Percentiles rank a stretch among this genome's conserved stretches.
These are phyloP conservation scores for Pseudomyrmex concolor DNA, from an alignment of 1,140 invertebrate species.

Conservation along the genomic window DNA sequence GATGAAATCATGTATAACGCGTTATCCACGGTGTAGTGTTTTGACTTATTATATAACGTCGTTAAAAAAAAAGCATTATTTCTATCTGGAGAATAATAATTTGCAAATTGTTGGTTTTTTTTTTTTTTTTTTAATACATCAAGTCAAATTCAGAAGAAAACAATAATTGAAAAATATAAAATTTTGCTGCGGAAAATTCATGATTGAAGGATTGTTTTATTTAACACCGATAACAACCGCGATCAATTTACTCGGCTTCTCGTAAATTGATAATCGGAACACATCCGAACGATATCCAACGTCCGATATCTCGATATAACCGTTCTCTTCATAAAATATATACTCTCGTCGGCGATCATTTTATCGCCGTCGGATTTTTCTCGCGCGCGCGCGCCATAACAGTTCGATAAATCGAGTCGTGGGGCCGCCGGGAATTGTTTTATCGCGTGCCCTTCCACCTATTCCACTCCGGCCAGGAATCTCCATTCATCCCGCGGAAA, in stretches of 20 bases:
- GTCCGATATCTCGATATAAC: background rate
- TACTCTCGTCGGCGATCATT: slow-evolving; percentile 37
- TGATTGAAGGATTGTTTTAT: no score
- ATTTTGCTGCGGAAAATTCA: no score
- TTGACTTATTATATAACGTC: background rate
- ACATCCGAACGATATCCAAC: background rate
- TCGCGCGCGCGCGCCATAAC: slow-evolving; percentile 29
- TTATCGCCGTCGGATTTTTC: slow-evolving; percentile 40
- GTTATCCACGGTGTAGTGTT: background rate
- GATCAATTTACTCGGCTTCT: no score
- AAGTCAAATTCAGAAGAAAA: no score
- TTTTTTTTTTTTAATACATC: no score
- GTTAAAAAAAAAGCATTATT: background rate
- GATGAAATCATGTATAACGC: no score
- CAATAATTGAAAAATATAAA: no score
- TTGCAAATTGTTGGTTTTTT: no score
- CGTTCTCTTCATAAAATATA: slow-evolving; percentile 6
- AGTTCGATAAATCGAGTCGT: slow-evolving; percentile 50
- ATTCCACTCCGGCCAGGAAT: slow-evolving; percentile 13
- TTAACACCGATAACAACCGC: no score
- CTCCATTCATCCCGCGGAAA: slow-evolving; percentile 43
- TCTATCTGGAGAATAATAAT: background rate
- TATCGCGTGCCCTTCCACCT: slow-evolving; percentile 9
- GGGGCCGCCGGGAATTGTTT: slow-evolving; percentile 31
- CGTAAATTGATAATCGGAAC: slow-evolving; percentile 41